Evolutionary conservation across 2,888 invertebrate genomes (phyloP).

Genomic region (Tipula unca): DNA sequence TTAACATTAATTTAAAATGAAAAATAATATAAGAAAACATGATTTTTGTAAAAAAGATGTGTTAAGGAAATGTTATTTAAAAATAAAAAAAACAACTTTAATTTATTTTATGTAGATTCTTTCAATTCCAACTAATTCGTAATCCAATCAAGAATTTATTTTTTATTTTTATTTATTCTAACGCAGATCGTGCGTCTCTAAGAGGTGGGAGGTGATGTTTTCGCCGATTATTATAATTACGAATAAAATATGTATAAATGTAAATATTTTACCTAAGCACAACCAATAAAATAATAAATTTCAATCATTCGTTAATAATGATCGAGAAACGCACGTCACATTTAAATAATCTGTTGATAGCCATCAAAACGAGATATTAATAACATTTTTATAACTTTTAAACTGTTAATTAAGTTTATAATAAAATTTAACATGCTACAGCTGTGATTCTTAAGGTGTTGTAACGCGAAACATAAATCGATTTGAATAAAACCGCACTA

Average conservation of each 20-base stretch:
- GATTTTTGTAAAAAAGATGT: background rate
- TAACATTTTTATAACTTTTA: background rate
- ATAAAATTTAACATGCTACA: background rate
- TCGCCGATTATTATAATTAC: background rate
- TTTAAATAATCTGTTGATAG: background rate
- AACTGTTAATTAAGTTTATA: background rate
- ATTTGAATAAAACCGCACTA: no score
- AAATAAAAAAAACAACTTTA: background rate
- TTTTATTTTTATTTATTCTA: background rate
- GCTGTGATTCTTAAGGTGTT: background rate
- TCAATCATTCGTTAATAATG: background rate
- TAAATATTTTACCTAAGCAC: background rate
- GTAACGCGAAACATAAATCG: no score
- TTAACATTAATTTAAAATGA: background rate
- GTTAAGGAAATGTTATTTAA: background rate
- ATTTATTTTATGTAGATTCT: background rate
- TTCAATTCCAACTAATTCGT: background rate
- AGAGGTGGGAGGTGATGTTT: background rate
- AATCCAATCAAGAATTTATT: background rate
- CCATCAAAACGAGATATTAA: background rate
- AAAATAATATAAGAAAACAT: background rate
- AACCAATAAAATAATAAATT: background rate
- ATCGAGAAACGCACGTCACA: background rate
- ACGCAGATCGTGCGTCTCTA: background rate
- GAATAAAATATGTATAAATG: no score